Evolutionary conservation across 92 coral and sea anemone genomes (phyloP).

Genomic region (Zoanthus gigantus): DNA sequence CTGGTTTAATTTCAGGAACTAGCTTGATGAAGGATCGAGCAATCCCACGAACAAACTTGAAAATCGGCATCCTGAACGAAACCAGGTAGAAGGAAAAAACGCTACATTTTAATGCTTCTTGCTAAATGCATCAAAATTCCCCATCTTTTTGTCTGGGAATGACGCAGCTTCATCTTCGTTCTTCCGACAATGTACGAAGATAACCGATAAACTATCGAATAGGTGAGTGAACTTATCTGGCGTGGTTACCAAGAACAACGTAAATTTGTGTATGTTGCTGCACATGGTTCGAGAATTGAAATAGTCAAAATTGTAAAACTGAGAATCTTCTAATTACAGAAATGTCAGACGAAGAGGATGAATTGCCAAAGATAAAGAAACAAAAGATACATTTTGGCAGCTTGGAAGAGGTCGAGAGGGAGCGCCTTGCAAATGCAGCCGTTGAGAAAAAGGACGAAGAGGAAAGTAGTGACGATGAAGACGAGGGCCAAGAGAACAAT

Average conservation of each 20-base stretch:
- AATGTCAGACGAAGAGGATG: conserved; percentile 98
- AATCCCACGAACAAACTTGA: conserved; percentile 14
- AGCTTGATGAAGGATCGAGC: conserved; percentile 13
- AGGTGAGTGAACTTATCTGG: not conserved
- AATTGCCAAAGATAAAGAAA: conserved; percentile 80
- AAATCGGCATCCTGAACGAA: conserved; percentile 22
- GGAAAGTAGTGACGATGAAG: conserved; percentile 45
- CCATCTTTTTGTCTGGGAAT: not conserved
- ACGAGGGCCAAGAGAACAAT: conserved; percentile 58
- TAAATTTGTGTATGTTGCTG: conserved; percentile 6
- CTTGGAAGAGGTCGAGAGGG: conserved; percentile 89
- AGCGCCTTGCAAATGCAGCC: conserved; percentile 76
- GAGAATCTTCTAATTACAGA: not conserved
- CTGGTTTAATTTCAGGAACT: conserved; percentile 32
- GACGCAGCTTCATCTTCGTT: not conserved
- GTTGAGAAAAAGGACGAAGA: conserved; percentile 42
- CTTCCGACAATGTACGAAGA: conserved; percentile 15
- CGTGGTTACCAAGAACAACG: conserved; percentile 29
- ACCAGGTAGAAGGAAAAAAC: not conserved
- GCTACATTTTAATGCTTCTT: conserved; percentile 8
- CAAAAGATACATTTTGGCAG: conserved; percentile 94
- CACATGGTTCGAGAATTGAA: conserved; percentile 1
- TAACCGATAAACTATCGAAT: conserved; percentile 1
- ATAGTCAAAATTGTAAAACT: not conserved
- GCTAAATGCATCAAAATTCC: not conserved